Conservation (phyloP, 2,797 vertebrate species). For the Telmatherina bonti region DNA sequence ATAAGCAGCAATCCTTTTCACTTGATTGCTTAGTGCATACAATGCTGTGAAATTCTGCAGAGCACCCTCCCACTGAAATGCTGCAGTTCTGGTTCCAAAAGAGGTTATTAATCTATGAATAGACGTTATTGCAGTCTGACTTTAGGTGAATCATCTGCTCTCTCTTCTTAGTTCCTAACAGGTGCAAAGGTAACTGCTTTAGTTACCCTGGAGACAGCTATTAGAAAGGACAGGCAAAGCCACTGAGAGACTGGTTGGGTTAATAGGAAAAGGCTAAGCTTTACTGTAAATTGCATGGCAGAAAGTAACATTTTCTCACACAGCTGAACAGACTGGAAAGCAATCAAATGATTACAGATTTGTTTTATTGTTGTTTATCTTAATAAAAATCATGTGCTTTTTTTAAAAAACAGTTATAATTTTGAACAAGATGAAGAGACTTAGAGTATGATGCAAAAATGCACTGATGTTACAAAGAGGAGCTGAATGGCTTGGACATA, state of each 20-base stretch:
- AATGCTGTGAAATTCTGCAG: slow-evolving; percentile 8
- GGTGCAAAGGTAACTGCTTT: slow-evolving; percentile 55
- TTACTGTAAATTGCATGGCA: slow-evolving; percentile 35
- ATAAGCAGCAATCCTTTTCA: slow-evolving; percentile 37
- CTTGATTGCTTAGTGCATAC: slow-evolving; percentile 45
- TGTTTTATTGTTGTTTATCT: slow-evolving; percentile 21
- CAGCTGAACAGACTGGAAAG: slow-evolving; percentile 5
- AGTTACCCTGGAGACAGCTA: slow-evolving; percentile 76
- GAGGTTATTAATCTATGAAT: slow-evolving; percentile 67
- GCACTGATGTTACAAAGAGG: neutral
- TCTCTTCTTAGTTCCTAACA: slow-evolving; percentile 56
- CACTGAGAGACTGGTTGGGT: slow-evolving; percentile 34
- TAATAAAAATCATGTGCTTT: slow-evolving; percentile 3
- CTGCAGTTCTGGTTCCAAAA: slow-evolving; percentile 33
- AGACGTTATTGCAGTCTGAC: slow-evolving; percentile 59
- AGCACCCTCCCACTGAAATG: slow-evolving; percentile 32
- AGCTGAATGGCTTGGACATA: neutral
- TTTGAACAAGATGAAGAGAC: neutral
- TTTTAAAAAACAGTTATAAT: neutral
- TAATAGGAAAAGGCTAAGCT: slow-evolving; percentile 54
- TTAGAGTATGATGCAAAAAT: neutral
- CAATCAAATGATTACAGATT: neutral
- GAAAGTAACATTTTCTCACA: slow-evolving; percentile 28
- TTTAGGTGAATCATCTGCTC: slow-evolving; percentile 65
- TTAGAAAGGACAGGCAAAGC: slow-evolving; percentile 66